A percentile compares a stretch with the other conserved stretches of the same genome.
Conservation (phyloP, 2,113 vertebrate genomes). For the Hystrix brachyura region DNA sequence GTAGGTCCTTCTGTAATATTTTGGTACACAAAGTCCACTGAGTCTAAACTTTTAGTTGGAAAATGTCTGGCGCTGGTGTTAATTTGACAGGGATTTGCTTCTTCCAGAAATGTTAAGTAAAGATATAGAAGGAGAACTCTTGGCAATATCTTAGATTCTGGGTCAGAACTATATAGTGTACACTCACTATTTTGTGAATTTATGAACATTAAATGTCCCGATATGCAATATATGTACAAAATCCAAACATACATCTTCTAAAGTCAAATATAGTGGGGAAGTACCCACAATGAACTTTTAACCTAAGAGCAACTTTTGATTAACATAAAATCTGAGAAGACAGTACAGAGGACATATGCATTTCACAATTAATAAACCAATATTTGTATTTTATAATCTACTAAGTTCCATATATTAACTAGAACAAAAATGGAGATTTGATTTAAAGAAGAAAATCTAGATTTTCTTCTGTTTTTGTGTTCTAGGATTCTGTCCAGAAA, state of each 20-base stretch:
- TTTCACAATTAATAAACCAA: too few species aligned
- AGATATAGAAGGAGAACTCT: neutral
- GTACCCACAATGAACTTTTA: too few species aligned
- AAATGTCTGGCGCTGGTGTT: neutral
- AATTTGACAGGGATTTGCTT: neutral
- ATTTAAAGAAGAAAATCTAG: neutral
- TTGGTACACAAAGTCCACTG: neutral
- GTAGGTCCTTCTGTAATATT: neutral
- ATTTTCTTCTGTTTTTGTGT: neutral
- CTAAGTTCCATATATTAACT: neutral
- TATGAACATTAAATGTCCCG: neutral
- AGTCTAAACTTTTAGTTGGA: neutral
- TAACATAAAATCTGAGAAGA: too few species aligned
- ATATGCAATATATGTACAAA: neutral
- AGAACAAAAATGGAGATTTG: neutral
- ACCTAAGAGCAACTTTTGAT: too few species aligned
- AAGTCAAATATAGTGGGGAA: neutral
- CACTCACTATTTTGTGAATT: neutral
- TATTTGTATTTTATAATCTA: too few species aligned
- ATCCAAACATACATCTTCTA: neutral
- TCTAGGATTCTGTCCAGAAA: neutral
- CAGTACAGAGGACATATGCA: too few species aligned
- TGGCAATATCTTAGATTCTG: neutral
- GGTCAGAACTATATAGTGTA: neutral
- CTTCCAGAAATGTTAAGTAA: neutral